These are phyloP conservation scores for Erynnis tages DNA, from an alignment of 2,888 invertebrate genomes.

Conservation along the genomic window DNA sequence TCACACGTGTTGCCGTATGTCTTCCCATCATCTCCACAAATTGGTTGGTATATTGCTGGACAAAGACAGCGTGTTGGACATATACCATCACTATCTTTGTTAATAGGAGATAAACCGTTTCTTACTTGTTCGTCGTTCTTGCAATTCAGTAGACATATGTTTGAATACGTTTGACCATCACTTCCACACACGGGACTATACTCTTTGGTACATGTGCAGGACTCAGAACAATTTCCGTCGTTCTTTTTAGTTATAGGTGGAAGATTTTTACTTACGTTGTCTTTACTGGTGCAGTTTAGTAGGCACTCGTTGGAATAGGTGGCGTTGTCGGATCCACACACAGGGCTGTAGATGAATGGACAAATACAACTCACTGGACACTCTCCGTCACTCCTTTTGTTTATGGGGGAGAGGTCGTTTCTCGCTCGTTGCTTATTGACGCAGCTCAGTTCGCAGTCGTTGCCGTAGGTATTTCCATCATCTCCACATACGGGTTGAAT, in stretches of 20 bases:
- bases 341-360: too few relatives aligned
- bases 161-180: constrained; percentile 40
- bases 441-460: constrained; percentile 34
- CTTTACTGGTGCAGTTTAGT: too few relatives aligned
- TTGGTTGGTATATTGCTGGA: background rate
- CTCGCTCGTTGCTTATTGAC: constrained; percentile 28
- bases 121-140: constrained; percentile 27
- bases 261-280: too few relatives aligned
- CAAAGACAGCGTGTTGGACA: background rate
- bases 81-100: background rate
- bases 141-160: constrained; percentile 36
- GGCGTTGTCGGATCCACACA: too few relatives aligned
- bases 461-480: constrained; percentile 34
- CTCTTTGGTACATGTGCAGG: constrained; percentile 28
- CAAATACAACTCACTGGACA: too few relatives aligned
- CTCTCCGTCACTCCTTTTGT: too few relatives aligned
- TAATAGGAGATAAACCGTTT: background rate
- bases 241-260: constrained; percentile 4
- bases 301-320: too few relatives aligned
- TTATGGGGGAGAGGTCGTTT: too few relatives aligned
- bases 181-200: constrained; percentile 39
- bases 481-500: too few relatives aligned
- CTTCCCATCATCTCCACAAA: constrained; percentile 32
- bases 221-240: constrained; percentile 26
- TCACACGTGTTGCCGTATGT: constrained; percentile 39